A percentile compares a stretch with the other conserved stretches of the same genome.
phyloP scores from a whole-genome alignment of 2,797 vertebrate genomes.

The Anabacerthia variegaticeps region DNA sequence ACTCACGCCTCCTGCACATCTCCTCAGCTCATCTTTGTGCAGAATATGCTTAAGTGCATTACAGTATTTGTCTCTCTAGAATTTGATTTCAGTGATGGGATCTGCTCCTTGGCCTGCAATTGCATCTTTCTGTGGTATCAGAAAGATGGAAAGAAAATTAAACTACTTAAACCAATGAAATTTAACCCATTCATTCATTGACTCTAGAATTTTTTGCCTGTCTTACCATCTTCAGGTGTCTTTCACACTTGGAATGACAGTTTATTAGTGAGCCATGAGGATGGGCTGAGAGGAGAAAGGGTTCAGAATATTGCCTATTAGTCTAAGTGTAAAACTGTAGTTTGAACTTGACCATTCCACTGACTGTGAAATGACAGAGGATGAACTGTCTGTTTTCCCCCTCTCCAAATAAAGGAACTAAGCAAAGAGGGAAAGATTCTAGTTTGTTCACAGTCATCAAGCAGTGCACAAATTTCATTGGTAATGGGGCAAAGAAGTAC shows the following conservation, averaged over 20 bases:
- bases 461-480: neutral
- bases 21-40: neutral
- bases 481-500: neutral
- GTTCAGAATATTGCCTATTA: neutral
- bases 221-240: rapidly evolving
- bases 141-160: neutral
- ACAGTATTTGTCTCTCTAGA: neutral
- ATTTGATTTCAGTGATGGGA: neutral
- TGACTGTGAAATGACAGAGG: neutral
- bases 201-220: neutral
- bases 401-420: neutral
- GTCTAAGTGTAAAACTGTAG: neutral
- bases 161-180: neutral
- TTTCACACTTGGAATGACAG: neutral
- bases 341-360: neutral
- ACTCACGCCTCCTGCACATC: neutral
- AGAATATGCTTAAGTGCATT: conserved; percentile 1
- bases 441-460: neutral
- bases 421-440: neutral
- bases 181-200: neutral
- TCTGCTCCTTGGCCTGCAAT: neutral
- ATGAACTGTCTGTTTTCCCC: neutral
- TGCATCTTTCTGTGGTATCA: neutral
- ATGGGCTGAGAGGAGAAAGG: rapidly evolving
- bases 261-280: neutral